Evolutionary conservation across 2,888 invertebrate genomes (phyloP), one percentile per base, ranked within the genome.

Genomic region (Lochmaea crataegi): DNA sequence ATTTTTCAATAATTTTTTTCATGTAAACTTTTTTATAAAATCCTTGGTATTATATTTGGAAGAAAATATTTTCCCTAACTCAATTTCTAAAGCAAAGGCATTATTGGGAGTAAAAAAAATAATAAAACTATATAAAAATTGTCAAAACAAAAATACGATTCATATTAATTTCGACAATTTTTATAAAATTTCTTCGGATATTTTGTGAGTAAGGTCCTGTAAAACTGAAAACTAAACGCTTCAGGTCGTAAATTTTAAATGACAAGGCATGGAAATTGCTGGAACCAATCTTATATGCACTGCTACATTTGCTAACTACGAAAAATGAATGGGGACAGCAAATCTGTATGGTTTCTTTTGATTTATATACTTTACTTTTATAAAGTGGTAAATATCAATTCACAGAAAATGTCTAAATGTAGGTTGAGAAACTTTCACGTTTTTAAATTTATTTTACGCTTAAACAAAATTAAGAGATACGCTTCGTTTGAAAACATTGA

Each of bases 221-320:
- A 7, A 38, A 38, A 14, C 26, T 32, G 6, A 26, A 41, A 72
- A 74, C 70, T 60, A 67, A 74, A 75, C 67, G 73, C 69, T 78
- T 77, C 60, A 63, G 56, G 77, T 69, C 66, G 73, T 80, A 77
- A 77, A 78, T 79, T 76, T 69, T 48, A 7, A 68, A 64, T 79
- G 79, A 78, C 76, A 76, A 72, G 58, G 73, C 77, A 66, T 72
- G 68, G 53, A 76, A 75, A 77, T 76, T 65, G 67, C 63, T 70
- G 71, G 71, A 73, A 75, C 75, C 69, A 72, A 73, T 73, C 73
- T 72, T 53, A 65, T 73, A 72, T 75, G 68, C 71, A 51, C 68
- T 72, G 75, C 73, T 72, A 71, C 69, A 73, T 73, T 68, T 72
- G 68, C 68, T 67, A 67, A 76, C 72, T 68, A 32, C 11, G 41